A percentile compares a stretch with the other conserved stretches of the same genome.
Evolutionary conservation across 2,888 invertebrate species (phyloP).

Genomic region (Caenorhabditis parvicauda): DNA sequence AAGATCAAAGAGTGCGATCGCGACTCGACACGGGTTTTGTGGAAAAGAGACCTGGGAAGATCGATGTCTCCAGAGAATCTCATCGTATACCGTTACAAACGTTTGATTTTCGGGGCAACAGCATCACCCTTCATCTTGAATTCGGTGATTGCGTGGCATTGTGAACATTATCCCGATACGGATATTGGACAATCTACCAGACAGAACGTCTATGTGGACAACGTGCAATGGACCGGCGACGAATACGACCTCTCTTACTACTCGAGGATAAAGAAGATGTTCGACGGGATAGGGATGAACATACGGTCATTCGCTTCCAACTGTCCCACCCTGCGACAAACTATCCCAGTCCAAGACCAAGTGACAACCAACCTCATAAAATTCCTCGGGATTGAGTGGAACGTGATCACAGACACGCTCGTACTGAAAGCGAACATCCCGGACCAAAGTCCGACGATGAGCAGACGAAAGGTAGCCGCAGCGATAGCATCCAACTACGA

Average conservation of each 20-base stretch:
- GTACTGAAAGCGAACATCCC: slow-evolving; percentile 1
- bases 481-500: slow-evolving; percentile 9
- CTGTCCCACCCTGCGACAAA: neutral
- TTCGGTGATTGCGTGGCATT: slow-evolving; percentile 22
- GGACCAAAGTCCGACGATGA: neutral
- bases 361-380: neutral
- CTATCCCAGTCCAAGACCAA: neutral
- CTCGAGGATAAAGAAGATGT: slow-evolving; percentile 7
- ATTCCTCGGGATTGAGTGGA: slow-evolving; percentile 20
- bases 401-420: slow-evolving; percentile 3
- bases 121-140: slow-evolving; percentile 27
- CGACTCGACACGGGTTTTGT: slow-evolving; percentile 28
- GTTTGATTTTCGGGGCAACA: slow-evolving; percentile 34
- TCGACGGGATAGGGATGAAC: slow-evolving; percentile 5
- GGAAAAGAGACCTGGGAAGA: slow-evolving; percentile 19
- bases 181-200: too few species aligned
- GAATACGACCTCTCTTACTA: slow-evolving; percentile 3
- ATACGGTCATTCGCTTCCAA: slow-evolving; percentile 1
- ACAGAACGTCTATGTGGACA: too few species aligned
- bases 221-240: too few species aligned
- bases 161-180: too few species aligned
- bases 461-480: slow-evolving; percentile 6
- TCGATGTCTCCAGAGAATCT: slow-evolving; percentile 22
- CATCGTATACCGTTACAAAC: slow-evolving; percentile 17
- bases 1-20: slow-evolving; percentile 19